Base-by-base conservation (phyloP, 2,888 invertebrate species). In the Thymelicus sylvestris region DNA sequence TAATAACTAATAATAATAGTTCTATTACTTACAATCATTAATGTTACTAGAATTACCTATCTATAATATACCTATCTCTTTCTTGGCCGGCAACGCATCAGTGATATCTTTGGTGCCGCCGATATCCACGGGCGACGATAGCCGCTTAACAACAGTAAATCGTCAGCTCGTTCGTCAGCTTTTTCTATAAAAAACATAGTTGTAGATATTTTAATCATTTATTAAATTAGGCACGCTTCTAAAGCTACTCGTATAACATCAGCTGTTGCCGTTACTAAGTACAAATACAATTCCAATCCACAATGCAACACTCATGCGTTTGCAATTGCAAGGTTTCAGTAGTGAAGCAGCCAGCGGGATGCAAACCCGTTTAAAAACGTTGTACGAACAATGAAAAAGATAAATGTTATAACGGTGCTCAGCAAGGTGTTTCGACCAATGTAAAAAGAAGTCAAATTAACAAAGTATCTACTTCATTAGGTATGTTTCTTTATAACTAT, bases 281-380 rank as follows among this genome's bases (percentile, higher is more conserved):
- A 31, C 31, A 31, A 31, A 31, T 31, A 31, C 31, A 31, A 52
- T 67, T 44, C 41, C 39, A 67, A 52, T 67, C 52, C 41, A 63
- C 68, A 68, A 68, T 47, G 15, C 31, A n/a, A 8, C 44, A 55
- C 31, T 59, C 55, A 52, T 62, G 52, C 52, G 60, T 55, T 60
- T 47, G 47, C 68, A 63, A 63, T 63, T 55, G 31, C 67, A 62
- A 41, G 52, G 55, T 52, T 47, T 55, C 55, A 55, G 61, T 63
- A 57, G 68, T 52, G 62, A 52, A 62, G 10, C 52, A 39, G 62
- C 55, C 68, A 63, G 63, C 68, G 63, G 68, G 68, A 47, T 6
- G 63, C 24, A 67, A 67, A 61, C 8, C 50, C 67, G 39, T 67
- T 60, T 41, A 55, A 55, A 63, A 63, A 6, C 19, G 44, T 15